Evolutionary conservation across 2,888 invertebrate species (phyloP).

Genomic region (Oasisia sp.): DNA sequence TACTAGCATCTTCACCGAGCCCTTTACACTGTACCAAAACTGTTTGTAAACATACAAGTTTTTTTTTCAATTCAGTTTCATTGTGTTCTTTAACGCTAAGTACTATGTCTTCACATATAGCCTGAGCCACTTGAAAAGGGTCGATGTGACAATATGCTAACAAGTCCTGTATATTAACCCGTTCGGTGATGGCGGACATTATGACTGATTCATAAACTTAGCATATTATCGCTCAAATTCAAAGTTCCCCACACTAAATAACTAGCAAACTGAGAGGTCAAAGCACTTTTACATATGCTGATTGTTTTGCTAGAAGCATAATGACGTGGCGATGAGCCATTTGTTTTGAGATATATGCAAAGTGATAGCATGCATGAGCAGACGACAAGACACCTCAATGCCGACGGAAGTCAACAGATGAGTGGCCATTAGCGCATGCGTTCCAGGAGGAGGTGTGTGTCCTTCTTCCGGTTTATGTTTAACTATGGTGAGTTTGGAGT

Average conservation of each 20-base stretch:
- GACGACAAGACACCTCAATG: background rate
- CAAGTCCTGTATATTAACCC: background rate
- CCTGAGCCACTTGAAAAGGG: background rate
- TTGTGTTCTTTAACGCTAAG: background rate
- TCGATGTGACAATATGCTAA: background rate
- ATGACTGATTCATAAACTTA: background rate
- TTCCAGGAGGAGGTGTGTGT: background rate
- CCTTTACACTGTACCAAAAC: background rate
- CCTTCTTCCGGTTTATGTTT: slow-evolving; percentile 10
- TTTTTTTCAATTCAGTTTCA: background rate
- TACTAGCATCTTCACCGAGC: background rate
- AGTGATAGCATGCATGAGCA: background rate
- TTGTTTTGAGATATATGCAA: background rate
- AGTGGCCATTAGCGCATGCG: background rate
- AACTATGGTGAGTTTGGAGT: background rate
- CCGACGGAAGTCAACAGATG: slow-evolving; percentile 2
- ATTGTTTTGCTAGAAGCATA: background rate
- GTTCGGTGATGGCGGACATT: background rate
- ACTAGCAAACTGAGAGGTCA: background rate
- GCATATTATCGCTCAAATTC: background rate
- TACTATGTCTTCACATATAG: background rate
- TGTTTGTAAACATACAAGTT: background rate
- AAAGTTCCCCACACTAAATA: background rate
- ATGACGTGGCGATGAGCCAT: background rate
- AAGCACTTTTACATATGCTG: background rate